Base-by-base conservation (phyloP, 2,888 invertebrate species). In the Chelonus formosanus region DNA sequence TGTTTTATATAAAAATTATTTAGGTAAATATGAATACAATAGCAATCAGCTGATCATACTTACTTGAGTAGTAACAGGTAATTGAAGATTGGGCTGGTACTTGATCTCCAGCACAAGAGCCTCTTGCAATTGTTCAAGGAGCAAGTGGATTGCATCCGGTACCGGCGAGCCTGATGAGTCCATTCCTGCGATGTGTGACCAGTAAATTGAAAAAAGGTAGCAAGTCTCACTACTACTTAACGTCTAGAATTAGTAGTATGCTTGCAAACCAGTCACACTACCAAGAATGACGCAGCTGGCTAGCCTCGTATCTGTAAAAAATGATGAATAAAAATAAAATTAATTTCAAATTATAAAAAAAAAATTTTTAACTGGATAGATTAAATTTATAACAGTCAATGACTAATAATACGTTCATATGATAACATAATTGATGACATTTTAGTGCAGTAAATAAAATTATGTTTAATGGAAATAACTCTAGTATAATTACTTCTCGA, bases 51-150 rank as follows among this genome's bases (percentile, higher is more conserved):
- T 20, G 20, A 20, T 20, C 20, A 53, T 8, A 72, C 84, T 84
- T 76, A 91, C 91, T 86, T 89, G 88, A 61, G 89, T 87, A 69
- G 88, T 87, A 69, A 83, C 85, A 62, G 91, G 90, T 83, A 92
- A 84, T 76, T 89, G 86, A 76, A 92, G 85, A 70, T 87, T 86
- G 48, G 92, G 91, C 83, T 90, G 90, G 83, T 89, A 91, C 87
- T 92, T 92, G 72, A 86, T 85, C 84, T 92, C 91, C 72, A 91
- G 84, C 63, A 88, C 86, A 78, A 92, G 87, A 77, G 90, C 90
- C 86, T 92, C 91, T 81, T 89, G 88, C 71, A 92, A 86, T 75
- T 83, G 80, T 71, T 82, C 78, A 44, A 83, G 74, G 63, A 82
- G 75, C 56, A 81, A 80, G 77, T 78, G 80, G 80, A 83, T 78